Evolutionary conservation across 2,797 vertebrate genomes (phyloP).

Genomic region (Acanthurus tractus): DNA sequence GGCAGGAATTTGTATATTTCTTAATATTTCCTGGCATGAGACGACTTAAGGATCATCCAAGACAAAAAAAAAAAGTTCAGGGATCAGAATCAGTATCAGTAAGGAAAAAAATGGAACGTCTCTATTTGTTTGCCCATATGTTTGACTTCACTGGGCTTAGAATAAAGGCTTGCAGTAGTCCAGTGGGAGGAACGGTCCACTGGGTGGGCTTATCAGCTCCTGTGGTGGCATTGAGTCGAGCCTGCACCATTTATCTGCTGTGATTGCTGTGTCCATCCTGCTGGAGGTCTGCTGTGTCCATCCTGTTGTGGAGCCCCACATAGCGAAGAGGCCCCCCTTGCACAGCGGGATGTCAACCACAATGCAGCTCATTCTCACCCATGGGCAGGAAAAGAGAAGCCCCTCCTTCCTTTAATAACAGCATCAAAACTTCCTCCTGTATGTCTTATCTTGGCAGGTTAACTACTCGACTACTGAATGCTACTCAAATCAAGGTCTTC

Average conservation of each 20-base stretch:
- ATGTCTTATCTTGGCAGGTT: conserved; percentile 54
- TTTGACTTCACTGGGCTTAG: conserved; percentile 71
- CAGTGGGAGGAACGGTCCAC: conserved; percentile 57
- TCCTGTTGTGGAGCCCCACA: conserved; percentile 68
- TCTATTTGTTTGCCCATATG: conserved; percentile 66
- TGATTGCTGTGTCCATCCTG: conserved; percentile 81
- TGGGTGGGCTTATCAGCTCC: conserved; percentile 82
- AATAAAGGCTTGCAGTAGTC: conserved; percentile 71
- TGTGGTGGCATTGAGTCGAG: conserved; percentile 81
- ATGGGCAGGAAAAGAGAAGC: conserved; percentile 54
- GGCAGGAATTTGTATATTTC: too few species aligned
- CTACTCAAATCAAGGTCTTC: conserved; percentile 42
- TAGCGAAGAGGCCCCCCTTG: conserved; percentile 64
- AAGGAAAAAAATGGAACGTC: background rate
- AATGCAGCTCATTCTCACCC: conserved; percentile 67
- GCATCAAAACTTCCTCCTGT: conserved; percentile 47
- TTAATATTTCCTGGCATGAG: too few species aligned
- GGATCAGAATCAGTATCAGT: too few species aligned
- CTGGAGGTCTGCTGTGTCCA: conserved; percentile 73
- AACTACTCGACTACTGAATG: conserved; percentile 50
- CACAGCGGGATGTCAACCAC: conserved; percentile 74
- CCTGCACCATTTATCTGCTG: conserved; percentile 71
- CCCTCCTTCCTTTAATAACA: conserved; percentile 40
- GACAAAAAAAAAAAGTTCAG: too few species aligned
- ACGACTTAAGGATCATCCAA: too few species aligned